Evolutionary conservation across 2,888 invertebrate species (phyloP).

Genomic region (Sympetrum striolatum): DNA sequence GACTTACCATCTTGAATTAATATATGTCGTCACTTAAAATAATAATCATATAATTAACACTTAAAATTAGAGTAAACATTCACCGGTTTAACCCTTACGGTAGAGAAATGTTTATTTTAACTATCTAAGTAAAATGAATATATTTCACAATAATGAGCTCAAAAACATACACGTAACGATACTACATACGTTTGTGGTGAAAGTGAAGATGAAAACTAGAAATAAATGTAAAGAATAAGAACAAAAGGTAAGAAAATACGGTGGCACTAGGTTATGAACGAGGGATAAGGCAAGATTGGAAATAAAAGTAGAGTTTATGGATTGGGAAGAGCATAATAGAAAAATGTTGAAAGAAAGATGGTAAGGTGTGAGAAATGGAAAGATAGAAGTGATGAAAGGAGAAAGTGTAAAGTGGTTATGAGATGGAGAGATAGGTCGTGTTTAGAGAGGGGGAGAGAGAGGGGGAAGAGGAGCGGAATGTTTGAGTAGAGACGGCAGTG

Average conservation of each 20-base stretch:
- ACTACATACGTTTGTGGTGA: too few species aligned
- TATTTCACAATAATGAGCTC: too few species aligned
- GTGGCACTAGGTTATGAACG: background rate
- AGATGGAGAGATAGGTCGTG: background rate
- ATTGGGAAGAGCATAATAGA: background rate
- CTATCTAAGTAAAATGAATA: too few species aligned
- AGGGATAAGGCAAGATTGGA: background rate
- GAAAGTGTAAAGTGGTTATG: background rate
- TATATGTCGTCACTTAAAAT: too few species aligned
- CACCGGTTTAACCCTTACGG: too few species aligned
- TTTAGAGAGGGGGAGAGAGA: background rate
- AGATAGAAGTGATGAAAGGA: background rate
- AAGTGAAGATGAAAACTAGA: too few species aligned
- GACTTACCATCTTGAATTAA: too few species aligned
- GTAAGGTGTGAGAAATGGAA: background rate
- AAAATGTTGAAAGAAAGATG: background rate
- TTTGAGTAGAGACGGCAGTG: background rate
- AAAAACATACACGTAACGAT: too few species aligned
- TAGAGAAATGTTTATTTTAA: too few species aligned
- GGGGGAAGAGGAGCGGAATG: background rate
- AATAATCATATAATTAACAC: too few species aligned
- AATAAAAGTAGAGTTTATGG: background rate
- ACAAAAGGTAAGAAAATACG: background rate
- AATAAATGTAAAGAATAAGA: background rate
- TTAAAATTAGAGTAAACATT: too few species aligned